phyloP scores from a whole-genome alignment of 2,113 vertebrate genomes.

The Stomatorhinus ivindoensis region DNA sequence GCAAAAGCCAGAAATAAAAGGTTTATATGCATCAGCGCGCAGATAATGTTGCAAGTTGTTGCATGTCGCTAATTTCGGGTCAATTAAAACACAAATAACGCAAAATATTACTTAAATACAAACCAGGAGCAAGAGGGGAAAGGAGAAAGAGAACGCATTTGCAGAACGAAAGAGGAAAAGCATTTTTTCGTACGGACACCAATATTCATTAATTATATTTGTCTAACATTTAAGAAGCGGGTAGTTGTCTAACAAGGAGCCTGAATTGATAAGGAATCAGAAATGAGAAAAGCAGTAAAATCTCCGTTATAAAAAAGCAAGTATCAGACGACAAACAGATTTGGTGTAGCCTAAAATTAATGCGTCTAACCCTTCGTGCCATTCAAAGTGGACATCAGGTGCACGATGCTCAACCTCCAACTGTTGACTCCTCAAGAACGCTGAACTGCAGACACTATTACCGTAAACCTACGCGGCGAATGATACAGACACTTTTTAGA shows the following conservation, averaged over 20 bases:
- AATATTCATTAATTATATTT: background rate
- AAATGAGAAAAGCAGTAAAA: background rate
- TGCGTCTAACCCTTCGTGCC: background rate
- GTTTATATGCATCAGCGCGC: background rate
- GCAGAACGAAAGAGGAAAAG: background rate
- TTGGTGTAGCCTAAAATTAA: background rate
- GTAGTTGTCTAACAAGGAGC: background rate
- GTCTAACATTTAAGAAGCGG: background rate
- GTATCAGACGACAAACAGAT: background rate
- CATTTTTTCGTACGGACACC: background rate
- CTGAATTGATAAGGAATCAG: background rate
- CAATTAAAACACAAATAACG: background rate
- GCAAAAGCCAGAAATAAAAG: background rate
- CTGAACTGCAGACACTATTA: background rate
- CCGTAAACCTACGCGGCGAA: background rate
- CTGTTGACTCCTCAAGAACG: constrained; percentile 11
- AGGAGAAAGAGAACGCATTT: background rate
- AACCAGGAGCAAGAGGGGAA: background rate
- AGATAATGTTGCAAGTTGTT: background rate
- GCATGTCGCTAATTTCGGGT: background rate
- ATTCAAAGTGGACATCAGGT: background rate
- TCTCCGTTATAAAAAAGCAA: background rate
- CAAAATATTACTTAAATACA: background rate
- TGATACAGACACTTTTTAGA: background rate
- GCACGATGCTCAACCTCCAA: background rate